Evolutionary conservation across 2,797 vertebrate genomes (phyloP).

Genomic region (Coccyzus lansbergi): DNA sequence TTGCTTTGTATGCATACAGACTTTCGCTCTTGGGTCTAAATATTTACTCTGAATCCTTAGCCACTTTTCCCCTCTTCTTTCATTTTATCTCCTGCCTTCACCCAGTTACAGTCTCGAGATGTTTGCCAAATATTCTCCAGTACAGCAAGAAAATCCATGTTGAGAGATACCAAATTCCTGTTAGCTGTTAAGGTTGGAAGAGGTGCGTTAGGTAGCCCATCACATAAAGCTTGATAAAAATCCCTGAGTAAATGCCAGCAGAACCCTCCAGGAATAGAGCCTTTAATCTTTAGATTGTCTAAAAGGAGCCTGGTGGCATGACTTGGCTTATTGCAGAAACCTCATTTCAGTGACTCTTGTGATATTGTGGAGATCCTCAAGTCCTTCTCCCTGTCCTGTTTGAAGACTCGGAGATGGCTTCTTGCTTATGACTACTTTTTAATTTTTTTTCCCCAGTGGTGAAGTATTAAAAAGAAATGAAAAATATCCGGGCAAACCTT

Average conservation of each 20-base stretch:
- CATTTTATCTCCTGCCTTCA: slow-evolving; percentile 24
- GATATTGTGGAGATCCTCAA: slow-evolving; percentile 13
- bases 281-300: slow-evolving; percentile 61
- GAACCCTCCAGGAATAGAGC: slow-evolving; percentile 70
- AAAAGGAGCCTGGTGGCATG: slow-evolving; percentile 64
- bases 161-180: slow-evolving; percentile 60
- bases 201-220: slow-evolving; percentile 69
- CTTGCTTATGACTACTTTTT: neutral
- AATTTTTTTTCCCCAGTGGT: accelerated
- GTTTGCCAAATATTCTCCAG: slow-evolving; percentile 65
- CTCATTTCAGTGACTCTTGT: slow-evolving; percentile 28
- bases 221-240: slow-evolving; percentile 62
- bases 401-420: neutral
- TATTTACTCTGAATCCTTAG: slow-evolving; percentile 25
- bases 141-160: slow-evolving; percentile 56
- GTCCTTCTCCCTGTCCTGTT: neutral
- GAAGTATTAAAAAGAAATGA: neutral
- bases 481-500: accelerated
- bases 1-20: neutral
- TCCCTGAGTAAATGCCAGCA: slow-evolving; percentile 72
- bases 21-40: neutral
- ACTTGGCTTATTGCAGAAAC: slow-evolving; percentile 66
- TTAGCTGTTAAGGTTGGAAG: slow-evolving; percentile 62
- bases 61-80: slow-evolving; percentile 1
- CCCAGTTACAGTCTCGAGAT: slow-evolving; percentile 53